phyloP scores from a whole-genome alignment of 2,888 invertebrate genomes.

The Deilephila elpenor region DNA sequence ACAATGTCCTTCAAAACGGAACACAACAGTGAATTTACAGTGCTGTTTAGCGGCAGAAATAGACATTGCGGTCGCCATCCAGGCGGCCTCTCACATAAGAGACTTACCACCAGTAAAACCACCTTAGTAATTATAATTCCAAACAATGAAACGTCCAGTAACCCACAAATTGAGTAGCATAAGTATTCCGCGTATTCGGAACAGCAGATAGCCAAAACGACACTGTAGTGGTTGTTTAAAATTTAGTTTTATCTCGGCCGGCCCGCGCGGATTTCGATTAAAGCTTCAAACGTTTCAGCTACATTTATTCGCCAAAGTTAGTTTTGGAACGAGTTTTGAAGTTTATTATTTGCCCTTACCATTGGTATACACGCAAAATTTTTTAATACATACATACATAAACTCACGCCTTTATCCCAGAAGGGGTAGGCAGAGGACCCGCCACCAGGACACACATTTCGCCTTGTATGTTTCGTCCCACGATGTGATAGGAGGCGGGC shows the following conservation, averaged over 20 bases:
- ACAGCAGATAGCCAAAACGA: constrained; percentile 44
- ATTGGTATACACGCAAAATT: constrained; percentile 32
- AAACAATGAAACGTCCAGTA: not conserved
- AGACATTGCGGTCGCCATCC: too few species aligned
- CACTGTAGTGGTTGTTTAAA: constrained; percentile 58
- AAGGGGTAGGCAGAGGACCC: too few species aligned
- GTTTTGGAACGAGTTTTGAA: constrained; percentile 65
- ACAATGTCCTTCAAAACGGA: too few species aligned
- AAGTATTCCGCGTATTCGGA: not conserved
- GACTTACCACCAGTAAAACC: too few species aligned
- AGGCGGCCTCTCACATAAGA: too few species aligned
- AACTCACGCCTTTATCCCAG: too few species aligned
- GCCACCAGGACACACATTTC: too few species aligned
- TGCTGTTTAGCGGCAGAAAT: too few species aligned
- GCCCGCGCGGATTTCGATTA: constrained; percentile 65
- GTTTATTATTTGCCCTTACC: constrained; percentile 57
- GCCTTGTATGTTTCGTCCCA: too few species aligned
- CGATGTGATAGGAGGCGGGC: too few species aligned
- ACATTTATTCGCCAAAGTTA: constrained; percentile 73
- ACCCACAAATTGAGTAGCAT: not conserved
- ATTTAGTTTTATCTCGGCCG: constrained; percentile 61
- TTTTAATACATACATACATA: too few species aligned
- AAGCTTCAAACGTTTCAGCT: constrained; percentile 73
- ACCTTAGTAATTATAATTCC: not conserved
- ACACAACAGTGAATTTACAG: too few species aligned